phyloP scores from a whole-genome alignment of 1,140 invertebrate genomes.

The Thalassaphorura encarpata region DNA sequence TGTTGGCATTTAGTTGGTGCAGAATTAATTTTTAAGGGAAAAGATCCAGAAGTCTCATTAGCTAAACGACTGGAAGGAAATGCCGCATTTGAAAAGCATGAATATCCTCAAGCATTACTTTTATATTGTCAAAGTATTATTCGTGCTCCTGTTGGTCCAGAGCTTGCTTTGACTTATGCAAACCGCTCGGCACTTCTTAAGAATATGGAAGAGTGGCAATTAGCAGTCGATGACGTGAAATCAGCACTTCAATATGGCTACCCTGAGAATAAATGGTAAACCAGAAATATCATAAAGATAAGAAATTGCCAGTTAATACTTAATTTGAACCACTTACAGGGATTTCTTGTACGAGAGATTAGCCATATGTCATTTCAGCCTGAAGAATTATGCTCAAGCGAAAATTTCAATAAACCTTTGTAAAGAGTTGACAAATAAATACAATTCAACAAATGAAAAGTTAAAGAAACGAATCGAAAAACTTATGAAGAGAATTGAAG shows the following conservation, averaged over 20 bases:
- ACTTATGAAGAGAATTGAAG: constrained; percentile 3
- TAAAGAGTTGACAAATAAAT: constrained; percentile 19
- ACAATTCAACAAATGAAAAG: constrained; percentile 16
- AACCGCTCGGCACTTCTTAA: constrained; percentile 81
- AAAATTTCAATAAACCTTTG: constrained; percentile 23
- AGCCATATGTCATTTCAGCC: constrained; percentile 26
- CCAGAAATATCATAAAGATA: not conserved
- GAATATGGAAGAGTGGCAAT: constrained; percentile 59
- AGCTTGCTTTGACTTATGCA: constrained; percentile 63
- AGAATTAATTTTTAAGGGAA: constrained; percentile 38
- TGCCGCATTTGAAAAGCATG: constrained; percentile 59
- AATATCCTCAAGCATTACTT: constrained; percentile 60
- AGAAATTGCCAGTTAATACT: not conserved
- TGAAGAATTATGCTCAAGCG: constrained; percentile 29
- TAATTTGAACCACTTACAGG: constrained; percentile 4
- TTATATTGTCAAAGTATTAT: constrained; percentile 33
- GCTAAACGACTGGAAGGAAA: constrained; percentile 65
- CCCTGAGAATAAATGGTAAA: constrained; percentile 46
- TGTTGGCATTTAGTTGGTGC: constrained; percentile 26
- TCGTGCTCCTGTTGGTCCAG: constrained; percentile 33
- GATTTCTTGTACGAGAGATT: constrained; percentile 30
- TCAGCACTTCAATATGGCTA: constrained; percentile 57
- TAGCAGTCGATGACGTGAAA: constrained; percentile 58
- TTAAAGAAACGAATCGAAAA: constrained; percentile 24
- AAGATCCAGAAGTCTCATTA: constrained; percentile 52